Evolutionary conservation across 1,140 invertebrate species (phyloP).

Genomic region (Caenorhabditis remanei): DNA sequence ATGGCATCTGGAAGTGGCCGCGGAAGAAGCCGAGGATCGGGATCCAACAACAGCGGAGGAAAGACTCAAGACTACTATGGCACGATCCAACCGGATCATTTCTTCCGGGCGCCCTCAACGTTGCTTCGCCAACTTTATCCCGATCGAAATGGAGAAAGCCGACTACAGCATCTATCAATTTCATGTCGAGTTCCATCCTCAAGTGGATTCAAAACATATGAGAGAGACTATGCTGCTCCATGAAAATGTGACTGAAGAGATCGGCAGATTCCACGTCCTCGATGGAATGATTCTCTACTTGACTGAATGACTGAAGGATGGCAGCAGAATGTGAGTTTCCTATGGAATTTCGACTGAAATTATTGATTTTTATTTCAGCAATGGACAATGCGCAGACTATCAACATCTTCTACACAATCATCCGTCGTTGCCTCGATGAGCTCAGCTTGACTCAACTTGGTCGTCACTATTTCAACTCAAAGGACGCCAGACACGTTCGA

Average conservation of each 20-base stretch:
- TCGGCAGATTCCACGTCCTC: conserved; percentile 14
- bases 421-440: too few relatives aligned
- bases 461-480: neutral
- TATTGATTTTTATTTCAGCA: neutral
- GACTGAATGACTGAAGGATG: conserved; percentile 24
- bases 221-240: conserved; percentile 5
- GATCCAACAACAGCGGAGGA: neutral
- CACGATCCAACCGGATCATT: conserved; percentile 35
- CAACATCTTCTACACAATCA: too few relatives aligned
- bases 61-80: conserved; percentile 1
- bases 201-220: conserved; percentile 49
- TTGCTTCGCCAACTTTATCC: conserved; percentile 59
- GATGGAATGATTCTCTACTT: conserved; percentile 64
- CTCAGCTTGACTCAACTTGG: too few relatives aligned
- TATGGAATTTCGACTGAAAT: neutral
- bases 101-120: conserved; percentile 25
- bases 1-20: conserved; percentile 33
- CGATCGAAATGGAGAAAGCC: conserved; percentile 34
- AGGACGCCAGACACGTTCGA: neutral
- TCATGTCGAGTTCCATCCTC: conserved; percentile 59
- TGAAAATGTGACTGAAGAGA: neutral
- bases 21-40: conserved; percentile 8
- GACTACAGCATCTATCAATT: conserved; percentile 54
- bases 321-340: conserved; percentile 8
- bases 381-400: too few relatives aligned